Evolutionary conservation across 2,113 vertebrate genomes (phyloP).

Genomic region (Ascaphus truei): DNA sequence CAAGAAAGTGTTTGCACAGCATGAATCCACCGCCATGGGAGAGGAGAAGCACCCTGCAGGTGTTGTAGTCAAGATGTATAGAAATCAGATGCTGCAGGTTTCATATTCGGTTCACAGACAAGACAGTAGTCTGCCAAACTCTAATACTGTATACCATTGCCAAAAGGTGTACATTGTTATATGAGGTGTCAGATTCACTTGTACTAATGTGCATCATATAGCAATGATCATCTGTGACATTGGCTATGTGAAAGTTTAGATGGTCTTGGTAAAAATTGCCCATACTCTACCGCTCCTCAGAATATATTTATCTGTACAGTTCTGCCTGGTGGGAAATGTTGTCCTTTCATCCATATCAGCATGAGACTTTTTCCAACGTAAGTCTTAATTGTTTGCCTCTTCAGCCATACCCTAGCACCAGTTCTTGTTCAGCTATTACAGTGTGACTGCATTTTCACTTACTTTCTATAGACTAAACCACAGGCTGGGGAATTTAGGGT

Average conservation of each 20-base stretch:
- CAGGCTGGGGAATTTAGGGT: too few species aligned
- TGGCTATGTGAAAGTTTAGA: slow-evolving; percentile 9
- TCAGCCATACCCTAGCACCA: too few species aligned
- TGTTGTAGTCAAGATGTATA: not conserved
- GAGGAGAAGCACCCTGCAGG: not conserved
- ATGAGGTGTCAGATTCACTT: not conserved
- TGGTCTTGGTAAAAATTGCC: not conserved
- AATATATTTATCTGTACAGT: not conserved
- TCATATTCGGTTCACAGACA: not conserved
- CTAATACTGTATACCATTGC: not conserved
- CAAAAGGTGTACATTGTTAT: not conserved
- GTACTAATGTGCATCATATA: not conserved
- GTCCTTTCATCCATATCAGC: too few species aligned
- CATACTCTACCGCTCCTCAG: not conserved
- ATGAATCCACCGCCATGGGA: not conserved
- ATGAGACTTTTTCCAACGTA: too few species aligned
- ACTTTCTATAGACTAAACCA: too few species aligned
- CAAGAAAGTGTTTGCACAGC: not conserved
- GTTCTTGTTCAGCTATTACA: too few species aligned
- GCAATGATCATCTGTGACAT: slow-evolving; percentile 11
- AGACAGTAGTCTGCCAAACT: not conserved
- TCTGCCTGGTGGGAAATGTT: too few species aligned
- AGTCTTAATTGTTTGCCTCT: too few species aligned
- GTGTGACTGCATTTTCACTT: too few species aligned
- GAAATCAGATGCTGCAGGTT: not conserved